Conservation (phyloP, 2,797 vertebrate species). For the Capromys pilorides region DNA sequence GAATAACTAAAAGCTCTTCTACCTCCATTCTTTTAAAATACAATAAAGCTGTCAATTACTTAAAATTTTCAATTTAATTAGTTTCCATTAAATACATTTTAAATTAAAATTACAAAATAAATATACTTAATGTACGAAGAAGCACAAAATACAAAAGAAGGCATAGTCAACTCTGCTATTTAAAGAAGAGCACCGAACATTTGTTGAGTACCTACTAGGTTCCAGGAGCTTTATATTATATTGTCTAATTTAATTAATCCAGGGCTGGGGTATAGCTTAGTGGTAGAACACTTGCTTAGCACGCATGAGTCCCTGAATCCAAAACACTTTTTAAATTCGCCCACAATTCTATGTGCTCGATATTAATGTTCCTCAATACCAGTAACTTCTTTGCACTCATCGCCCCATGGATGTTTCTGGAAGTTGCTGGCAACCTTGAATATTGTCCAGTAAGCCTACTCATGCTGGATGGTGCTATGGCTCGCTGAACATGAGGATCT, state of each 20-base stretch:
- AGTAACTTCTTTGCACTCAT: neutral
- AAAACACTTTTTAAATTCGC: neutral
- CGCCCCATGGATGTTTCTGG: neutral
- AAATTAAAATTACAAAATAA: neutral
- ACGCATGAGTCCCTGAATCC: neutral
- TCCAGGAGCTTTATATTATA: neutral
- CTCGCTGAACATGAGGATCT: neutral
- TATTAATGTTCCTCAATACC: neutral
- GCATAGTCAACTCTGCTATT: neutral
- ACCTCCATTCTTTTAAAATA: neutral
- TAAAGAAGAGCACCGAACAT: neutral
- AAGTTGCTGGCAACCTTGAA: neutral
- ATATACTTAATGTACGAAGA: neutral
- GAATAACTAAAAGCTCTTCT: neutral
- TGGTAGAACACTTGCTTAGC: neutral
- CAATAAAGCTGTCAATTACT: neutral
- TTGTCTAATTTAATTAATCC: neutral
- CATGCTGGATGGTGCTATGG: neutral
- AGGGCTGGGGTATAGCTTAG: neutral
- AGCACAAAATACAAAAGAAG: neutral
- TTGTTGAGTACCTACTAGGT: neutral
- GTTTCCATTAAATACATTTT: neutral
- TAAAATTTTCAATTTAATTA: neutral
- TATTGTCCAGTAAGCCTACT: neutral
- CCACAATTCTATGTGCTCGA: neutral